phyloP scores from a whole-genome alignment of 2,797 vertebrate species.

The Mus minutoides region DNA sequence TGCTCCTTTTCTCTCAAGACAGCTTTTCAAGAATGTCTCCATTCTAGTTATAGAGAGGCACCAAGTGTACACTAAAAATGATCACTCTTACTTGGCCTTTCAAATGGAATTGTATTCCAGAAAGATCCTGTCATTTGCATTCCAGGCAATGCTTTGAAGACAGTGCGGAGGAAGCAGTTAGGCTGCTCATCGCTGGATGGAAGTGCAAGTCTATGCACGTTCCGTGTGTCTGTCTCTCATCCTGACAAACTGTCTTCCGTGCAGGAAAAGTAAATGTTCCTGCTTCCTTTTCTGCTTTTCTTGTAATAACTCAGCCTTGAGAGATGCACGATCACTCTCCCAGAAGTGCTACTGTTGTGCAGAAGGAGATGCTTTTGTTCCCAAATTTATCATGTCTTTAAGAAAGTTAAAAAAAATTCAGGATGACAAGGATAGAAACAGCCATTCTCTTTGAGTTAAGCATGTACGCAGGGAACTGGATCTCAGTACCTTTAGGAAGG shows the following conservation, averaged over 20 bases:
- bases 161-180: slow-evolving; percentile 19
- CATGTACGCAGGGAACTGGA: neutral
- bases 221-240: neutral
- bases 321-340: slow-evolving; percentile 20
- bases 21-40: slow-evolving; percentile 40
- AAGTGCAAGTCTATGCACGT: slow-evolving; percentile 19
- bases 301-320: slow-evolving; percentile 61
- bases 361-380: slow-evolving; percentile 26
- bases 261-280: slow-evolving; percentile 63
- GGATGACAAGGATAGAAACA: neutral
- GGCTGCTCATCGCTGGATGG: neutral
- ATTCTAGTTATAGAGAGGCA: slow-evolving; percentile 11
- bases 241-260: slow-evolving; percentile 54
- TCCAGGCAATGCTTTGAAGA: slow-evolving; percentile 47
- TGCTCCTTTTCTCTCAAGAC: slow-evolving; percentile 7
- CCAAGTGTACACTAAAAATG: slow-evolving; percentile 41
- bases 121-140: slow-evolving; percentile 57
- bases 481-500: neutral
- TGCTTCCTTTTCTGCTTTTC: slow-evolving; percentile 64
- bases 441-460: neutral
- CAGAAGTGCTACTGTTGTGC: neutral
- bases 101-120: slow-evolving; percentile 51
- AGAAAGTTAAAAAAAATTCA: slow-evolving; percentile 29
- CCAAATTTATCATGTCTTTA: slow-evolving; percentile 56
- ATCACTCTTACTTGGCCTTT: slow-evolving; percentile 64